These are phyloP conservation scores for Dasypogon diadema DNA, from an alignment of 2,888 invertebrate species.

Conservation along the genomic window DNA sequence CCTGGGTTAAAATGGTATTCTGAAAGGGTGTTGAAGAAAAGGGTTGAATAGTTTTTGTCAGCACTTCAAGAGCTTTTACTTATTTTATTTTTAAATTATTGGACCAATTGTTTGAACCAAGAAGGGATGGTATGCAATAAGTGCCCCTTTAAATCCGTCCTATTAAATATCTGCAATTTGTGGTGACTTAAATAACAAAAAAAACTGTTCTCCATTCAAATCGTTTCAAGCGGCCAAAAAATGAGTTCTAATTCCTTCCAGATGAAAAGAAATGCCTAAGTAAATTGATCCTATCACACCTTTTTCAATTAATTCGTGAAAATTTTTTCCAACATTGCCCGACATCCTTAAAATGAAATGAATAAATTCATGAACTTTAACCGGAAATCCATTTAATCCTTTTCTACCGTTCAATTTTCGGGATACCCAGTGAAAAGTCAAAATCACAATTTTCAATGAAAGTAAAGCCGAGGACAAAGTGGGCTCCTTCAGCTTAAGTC, in stretches of 20 bases:
- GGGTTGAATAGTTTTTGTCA: no score
- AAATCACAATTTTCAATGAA: conserved; percentile 14
- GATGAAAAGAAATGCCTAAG: neutral
- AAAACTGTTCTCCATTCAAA: no score
- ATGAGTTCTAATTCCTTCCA: no score
- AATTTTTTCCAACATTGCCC: neutral
- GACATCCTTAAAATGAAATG: neutral
- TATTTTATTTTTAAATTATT: no score
- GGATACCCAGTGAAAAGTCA: neutral
- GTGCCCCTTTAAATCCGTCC: no score
- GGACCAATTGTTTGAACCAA: no score
- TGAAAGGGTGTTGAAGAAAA: neutral
- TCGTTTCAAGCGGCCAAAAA: no score
- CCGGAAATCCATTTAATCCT: conserved; percentile 21
- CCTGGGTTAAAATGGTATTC: conserved; percentile 8
- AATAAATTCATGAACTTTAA: conserved; percentile 6
- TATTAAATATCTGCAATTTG: no score
- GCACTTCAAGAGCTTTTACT: no score
- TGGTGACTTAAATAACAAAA: neutral
- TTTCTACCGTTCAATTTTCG: conserved; percentile 1
- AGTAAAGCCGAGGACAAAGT: neutral
- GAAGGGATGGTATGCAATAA: no score
- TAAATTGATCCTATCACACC: neutral
- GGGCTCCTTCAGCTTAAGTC: conserved; percentile 13
- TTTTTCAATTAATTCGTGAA: neutral